Conservation (phyloP, 64 coral and sea anemone genomes). For the Stichodactyla helianthus region DNA sequence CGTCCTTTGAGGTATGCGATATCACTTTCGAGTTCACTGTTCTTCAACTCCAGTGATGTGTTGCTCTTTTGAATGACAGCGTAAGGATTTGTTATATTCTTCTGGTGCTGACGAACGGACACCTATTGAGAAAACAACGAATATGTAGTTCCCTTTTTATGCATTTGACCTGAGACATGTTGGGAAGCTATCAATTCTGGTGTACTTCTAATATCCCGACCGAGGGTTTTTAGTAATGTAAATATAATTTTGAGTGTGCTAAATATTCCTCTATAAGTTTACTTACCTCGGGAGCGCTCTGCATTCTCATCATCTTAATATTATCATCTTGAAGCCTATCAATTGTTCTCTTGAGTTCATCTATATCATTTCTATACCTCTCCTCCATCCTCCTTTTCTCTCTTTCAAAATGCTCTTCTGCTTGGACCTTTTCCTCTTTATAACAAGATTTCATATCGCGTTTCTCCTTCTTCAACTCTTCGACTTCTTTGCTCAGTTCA, state of each 20-base stretch:
- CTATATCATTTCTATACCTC: constrained; percentile 21
- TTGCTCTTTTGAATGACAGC: neutral
- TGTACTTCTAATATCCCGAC: too few species aligned
- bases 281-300: neutral
- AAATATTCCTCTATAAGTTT: neutral
- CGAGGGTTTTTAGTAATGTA: too few species aligned
- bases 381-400: constrained; percentile 39
- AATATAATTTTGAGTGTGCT: too few species aligned
- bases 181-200: too few species aligned
- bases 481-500: constrained; percentile 27
- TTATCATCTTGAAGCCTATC: constrained; percentile 4
- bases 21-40: constrained; percentile 10
- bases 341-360: constrained; percentile 27
- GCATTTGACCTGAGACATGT: too few species aligned
- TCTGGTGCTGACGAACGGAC: neutral
- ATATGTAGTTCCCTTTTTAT: neutral
- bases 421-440: constrained; percentile 39
- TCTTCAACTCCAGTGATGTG: neutral
- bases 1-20: constrained; percentile 27
- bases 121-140: neutral
- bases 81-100: neutral
- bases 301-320: neutral
- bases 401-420: constrained; percentile 28
- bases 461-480: constrained; percentile 50
- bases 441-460: constrained; percentile 39